Conservation (phyloP, 2,797 vertebrate genomes). For the Rhabdomys pumilio region DNA sequence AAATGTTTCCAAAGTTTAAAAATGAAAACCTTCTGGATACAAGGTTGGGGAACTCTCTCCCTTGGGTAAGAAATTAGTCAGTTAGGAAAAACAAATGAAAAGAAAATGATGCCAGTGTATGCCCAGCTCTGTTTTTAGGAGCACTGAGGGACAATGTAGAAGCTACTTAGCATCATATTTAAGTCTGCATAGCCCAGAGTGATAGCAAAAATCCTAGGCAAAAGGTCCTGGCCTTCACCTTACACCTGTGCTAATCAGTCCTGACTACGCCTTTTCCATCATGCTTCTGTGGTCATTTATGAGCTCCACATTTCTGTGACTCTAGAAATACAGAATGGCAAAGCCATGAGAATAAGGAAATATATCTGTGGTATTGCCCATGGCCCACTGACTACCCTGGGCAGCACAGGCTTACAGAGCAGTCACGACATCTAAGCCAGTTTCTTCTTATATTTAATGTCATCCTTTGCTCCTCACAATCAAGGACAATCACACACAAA, state of each 20-base stretch:
- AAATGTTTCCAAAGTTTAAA: neutral
- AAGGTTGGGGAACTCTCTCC: neutral
- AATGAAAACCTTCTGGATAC: neutral
- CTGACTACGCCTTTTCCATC: neutral
- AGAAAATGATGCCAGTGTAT: neutral
- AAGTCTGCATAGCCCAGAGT: neutral
- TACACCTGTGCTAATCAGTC: neutral
- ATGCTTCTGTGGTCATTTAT: neutral
- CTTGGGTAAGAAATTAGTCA: neutral
- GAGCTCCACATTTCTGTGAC: neutral
- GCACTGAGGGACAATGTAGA: neutral
- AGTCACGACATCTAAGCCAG: neutral
- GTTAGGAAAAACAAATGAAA: neutral
- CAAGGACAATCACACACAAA: neutral
- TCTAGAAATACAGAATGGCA: neutral
- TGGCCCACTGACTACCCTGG: neutral
- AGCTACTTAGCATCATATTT: neutral
- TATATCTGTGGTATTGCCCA: neutral
- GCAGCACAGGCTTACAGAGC: neutral
- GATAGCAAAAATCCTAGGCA: neutral
- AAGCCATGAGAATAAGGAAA: neutral
- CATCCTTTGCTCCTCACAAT: neutral
- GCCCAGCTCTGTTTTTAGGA: neutral
- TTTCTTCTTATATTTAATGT: neutral
- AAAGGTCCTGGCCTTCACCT: neutral